Evolutionary conservation across 2,888 invertebrate species (phyloP).

Genomic region (Luperina testacea): DNA sequence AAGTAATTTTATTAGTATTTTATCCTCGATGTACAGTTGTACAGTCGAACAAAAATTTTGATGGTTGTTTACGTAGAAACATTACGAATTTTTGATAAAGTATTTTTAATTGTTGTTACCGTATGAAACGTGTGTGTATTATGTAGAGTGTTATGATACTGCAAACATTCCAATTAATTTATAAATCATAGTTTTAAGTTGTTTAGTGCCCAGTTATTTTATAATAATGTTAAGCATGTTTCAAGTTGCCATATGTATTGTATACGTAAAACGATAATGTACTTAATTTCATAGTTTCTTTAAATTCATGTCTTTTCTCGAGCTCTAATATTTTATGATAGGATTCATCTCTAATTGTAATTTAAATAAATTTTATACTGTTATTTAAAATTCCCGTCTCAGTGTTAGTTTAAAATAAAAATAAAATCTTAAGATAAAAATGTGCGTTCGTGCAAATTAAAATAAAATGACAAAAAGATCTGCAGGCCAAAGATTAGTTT

Average conservation of each 20-base stretch:
- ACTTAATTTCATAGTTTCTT: constrained; percentile 81
- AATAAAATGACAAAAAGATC: constrained; percentile 80
- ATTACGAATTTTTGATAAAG: constrained; percentile 78
- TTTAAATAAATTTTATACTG: constrained; percentile 66
- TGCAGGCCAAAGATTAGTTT: constrained; percentile 89
- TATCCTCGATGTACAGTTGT: constrained; percentile 67
- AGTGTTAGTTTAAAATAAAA: constrained; percentile 77
- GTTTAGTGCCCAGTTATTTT: constrained; percentile 68
- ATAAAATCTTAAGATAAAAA: constrained; percentile 62
- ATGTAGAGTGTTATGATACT: constrained; percentile 74
- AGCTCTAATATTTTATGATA: constrained; percentile 67
- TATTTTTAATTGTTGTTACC: constrained; percentile 87
- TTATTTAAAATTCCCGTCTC: constrained; percentile 74
- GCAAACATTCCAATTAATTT: constrained; percentile 81
- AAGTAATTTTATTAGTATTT: constrained; percentile 82
- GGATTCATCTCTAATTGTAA: constrained; percentile 65
- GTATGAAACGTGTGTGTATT: constrained; percentile 78
- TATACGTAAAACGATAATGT: constrained; percentile 79
- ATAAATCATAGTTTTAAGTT: constrained; percentile 74
- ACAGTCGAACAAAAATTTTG: constrained; percentile 70
- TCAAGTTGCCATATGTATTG: constrained; percentile 86
- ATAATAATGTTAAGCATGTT: constrained; percentile 73
- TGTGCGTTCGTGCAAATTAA: constrained; percentile 81
- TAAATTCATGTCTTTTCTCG: constrained; percentile 61
- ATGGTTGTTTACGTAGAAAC: constrained; percentile 75